These are phyloP conservation scores for Pristionchus maxplancki DNA, from an alignment of 2,888 invertebrate genomes.

Conservation along the genomic window DNA sequence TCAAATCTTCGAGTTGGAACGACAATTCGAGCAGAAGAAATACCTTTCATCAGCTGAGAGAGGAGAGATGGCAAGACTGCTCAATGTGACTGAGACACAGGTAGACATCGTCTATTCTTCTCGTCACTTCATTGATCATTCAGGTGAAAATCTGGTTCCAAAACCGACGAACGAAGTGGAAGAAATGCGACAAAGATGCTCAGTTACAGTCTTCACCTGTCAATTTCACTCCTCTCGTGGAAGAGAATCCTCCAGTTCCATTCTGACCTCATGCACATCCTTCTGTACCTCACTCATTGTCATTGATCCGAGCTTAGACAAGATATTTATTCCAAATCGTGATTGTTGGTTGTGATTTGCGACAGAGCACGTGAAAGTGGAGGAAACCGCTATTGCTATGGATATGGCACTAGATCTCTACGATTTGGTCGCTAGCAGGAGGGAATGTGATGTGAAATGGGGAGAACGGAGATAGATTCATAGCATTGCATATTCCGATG, in stretches of 20 bases:
- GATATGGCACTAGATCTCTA: constrained; percentile 22
- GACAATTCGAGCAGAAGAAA: constrained; percentile 95
- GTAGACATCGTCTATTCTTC: constrained; percentile 80
- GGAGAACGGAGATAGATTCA: background rate
- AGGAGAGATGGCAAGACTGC: constrained; percentile 92
- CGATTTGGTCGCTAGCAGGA: background rate
- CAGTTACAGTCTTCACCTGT: background rate
- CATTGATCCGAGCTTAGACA: background rate
- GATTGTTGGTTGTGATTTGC: background rate
- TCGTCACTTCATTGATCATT: background rate
- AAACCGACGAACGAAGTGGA: constrained; percentile 97
- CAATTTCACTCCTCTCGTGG: too few species aligned
- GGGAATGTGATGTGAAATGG: background rate
- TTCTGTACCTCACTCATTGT: background rate
- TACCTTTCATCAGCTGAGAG: constrained; percentile 94
- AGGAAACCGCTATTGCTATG: constrained; percentile 32
- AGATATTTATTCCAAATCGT: background rate
- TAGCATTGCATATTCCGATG: constrained; percentile 50
- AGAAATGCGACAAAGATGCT: constrained; percentile 94
- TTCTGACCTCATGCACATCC: background rate
- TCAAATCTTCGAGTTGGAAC: constrained; percentile 86
- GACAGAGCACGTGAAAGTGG: background rate
- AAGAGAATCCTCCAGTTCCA: background rate
- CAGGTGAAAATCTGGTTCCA: constrained; percentile 95
- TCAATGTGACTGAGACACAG: constrained; percentile 97